These are phyloP conservation scores for Carassius carassius DNA, from an alignment of 2,113 vertebrate genomes.

Conservation along the genomic window DNA sequence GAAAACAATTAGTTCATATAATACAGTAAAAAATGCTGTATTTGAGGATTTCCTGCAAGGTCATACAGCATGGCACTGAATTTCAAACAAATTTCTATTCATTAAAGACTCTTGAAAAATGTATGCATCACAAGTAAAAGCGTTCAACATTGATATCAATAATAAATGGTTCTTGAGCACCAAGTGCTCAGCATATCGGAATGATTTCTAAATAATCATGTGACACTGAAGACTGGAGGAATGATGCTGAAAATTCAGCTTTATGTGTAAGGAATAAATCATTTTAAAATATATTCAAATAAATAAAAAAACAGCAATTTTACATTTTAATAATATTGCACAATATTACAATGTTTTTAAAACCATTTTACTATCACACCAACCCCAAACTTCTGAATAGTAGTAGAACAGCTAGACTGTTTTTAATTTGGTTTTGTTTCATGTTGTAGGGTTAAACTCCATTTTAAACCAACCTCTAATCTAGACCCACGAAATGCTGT, in stretches of 20 bases:
- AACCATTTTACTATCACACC: neutral
- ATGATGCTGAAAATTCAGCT: neutral
- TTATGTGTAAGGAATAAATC: neutral
- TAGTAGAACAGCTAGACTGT: neutral
- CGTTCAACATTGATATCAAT: neutral
- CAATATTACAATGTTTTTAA: neutral
- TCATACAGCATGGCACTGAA: neutral
- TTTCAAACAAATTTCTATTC: no score
- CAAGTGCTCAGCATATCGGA: neutral
- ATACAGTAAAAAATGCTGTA: neutral
- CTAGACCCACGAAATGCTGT: neutral
- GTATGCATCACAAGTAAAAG: neutral
- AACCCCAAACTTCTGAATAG: neutral
- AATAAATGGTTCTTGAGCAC: neutral
- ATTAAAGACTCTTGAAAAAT: neutral
- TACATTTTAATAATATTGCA: neutral
- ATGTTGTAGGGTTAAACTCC: neutral
- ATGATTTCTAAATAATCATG: neutral
- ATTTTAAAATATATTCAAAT: no score
- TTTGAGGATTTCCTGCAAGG: neutral
- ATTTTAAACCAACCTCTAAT: neutral
- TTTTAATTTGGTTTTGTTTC: neutral
- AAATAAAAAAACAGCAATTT: neutral
- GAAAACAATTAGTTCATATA: neutral
- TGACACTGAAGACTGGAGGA: neutral